Evolutionary conservation across 2,113 vertebrate genomes (phyloP).

Genomic region (Tor tambroides): DNA sequence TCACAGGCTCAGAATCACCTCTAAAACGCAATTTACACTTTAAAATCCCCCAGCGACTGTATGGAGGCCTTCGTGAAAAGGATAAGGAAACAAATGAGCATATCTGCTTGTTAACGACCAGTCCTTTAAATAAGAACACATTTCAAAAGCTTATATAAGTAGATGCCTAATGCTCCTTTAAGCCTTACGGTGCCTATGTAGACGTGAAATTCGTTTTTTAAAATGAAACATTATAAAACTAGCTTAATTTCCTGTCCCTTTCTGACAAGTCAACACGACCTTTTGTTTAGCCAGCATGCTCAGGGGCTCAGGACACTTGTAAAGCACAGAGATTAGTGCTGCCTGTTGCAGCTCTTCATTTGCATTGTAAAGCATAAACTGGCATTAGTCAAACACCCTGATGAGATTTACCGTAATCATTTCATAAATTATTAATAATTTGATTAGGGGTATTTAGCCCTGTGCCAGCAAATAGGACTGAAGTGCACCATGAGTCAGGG

Average conservation of each 20-base stretch:
- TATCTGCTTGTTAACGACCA: neutral
- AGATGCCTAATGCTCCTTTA: neutral
- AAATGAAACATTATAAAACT: neutral
- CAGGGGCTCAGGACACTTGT: conserved; percentile 16
- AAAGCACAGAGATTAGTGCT: conserved; percentile 24
- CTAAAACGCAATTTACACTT: conserved; percentile 40
- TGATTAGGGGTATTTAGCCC: neutral
- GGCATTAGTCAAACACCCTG: conserved; percentile 37
- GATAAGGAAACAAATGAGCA: conserved; percentile 26
- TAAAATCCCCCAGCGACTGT: conserved; percentile 2
- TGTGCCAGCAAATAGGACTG: neutral
- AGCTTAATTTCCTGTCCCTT: conserved; percentile 1
- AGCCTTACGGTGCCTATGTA: neutral
- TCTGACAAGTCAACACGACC: conserved; percentile 20
- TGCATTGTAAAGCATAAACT: conserved; percentile 39
- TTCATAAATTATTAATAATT: conserved; percentile 23
- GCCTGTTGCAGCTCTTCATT: conserved; percentile 22
- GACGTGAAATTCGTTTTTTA: neutral
- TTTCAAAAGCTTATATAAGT: neutral
- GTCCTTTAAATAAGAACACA: neutral
- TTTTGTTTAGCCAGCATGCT: conserved; percentile 25
- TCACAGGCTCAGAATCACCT: conserved; percentile 39
- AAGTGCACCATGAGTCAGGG: neutral
- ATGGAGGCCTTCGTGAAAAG: neutral
- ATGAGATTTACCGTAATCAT: conserved; percentile 32